A percentile compares a stretch with the other conserved stretches of the same genome.
These are phyloP conservation scores for Silurus meridionalis DNA, from an alignment of 2,113 vertebrate species.

Conservation along the genomic window DNA sequence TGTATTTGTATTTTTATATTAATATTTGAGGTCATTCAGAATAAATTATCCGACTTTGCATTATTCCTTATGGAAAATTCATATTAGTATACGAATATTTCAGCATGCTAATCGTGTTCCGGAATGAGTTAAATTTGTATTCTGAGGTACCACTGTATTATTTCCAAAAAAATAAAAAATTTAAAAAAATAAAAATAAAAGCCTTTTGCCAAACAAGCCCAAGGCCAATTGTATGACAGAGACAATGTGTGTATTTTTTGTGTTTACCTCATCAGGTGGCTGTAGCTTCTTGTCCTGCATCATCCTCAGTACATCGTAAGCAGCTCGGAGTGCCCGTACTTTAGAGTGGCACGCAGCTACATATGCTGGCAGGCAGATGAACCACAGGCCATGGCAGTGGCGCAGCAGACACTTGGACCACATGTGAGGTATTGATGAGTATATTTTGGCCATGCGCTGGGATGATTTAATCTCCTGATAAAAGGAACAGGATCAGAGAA, in stretches of 20 bases:
- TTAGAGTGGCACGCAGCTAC: constrained; percentile 91
- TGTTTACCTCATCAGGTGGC: constrained; percentile 90
- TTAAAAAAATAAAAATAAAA: not conserved
- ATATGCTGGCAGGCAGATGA: constrained; percentile 94
- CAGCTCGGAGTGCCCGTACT: constrained; percentile 89
- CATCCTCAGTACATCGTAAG: constrained; percentile 90
- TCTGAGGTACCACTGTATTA: no score
- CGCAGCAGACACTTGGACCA: constrained; percentile 95
- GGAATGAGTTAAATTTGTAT: no score
- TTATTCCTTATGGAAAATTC: no score
- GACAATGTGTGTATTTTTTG: not conserved
- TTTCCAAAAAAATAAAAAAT: not conserved
- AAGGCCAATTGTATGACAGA: not conserved
- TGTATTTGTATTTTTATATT: no score
- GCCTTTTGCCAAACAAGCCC: no score
- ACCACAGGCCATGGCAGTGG: constrained; percentile 96
- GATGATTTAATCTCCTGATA: constrained; percentile 93
- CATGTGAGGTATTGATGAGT: constrained; percentile 95
- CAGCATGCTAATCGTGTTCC: no score
- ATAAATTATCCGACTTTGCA: no score
- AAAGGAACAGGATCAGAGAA: constrained; percentile 2
- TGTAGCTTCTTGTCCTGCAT: constrained; percentile 96
- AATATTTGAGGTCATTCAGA: no score
- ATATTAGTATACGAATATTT: no score
- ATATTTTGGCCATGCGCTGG: constrained; percentile 91